Evolutionary conservation across 2,113 vertebrate species (phyloP), one percentile per base, ranked within the genome.

Genomic region (Ascaphus truei): DNA sequence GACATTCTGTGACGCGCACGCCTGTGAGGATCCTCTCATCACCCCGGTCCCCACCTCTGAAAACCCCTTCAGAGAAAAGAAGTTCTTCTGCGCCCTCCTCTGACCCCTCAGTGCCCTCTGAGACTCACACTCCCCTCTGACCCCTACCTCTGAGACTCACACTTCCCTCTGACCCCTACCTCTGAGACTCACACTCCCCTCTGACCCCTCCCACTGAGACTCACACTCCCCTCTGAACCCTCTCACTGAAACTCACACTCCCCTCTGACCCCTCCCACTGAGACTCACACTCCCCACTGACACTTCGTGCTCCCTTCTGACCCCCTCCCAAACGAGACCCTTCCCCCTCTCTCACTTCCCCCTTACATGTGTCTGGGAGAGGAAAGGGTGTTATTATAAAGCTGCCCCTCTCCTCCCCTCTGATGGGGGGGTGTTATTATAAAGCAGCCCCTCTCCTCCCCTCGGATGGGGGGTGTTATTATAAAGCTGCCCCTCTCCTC

Each of bases 41-140:
- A 93, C 87, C 45, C 94, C 94, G 0, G 94, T 97, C 85, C 94
- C 94, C 80, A 95, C 93, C 74, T 97, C 95, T 39, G 95, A 97
- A 81, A 96, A 97, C 80, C 95, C 95, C 0, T 97, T 93, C 84
- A 88, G 94, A 72, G 95, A 97, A 89, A 97, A 97, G 85, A 97
- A 97, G 30, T 94, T 96, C 83, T 96, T 95, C 86, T 96, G 94
- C 30, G 92, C 93, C 62, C 90, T 96, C 53, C 93, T 96, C 83
- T 96, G 85, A 94, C 71, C 25, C 25, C 57, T 47, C 55, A 27
- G 30, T 37, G 33, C 16, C 31, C 25, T 23, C n/a, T 27, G 43
- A 27, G 25, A 26, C 33, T 13, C 5, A 23, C 30, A 48, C 25
- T 34, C 43, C 41, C 31, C 33, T n/a, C n/a, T n/a, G 9, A 10